Conservation (phyloP, 2,113 vertebrate genomes). For the Epinephelus cyanopodus region DNA sequence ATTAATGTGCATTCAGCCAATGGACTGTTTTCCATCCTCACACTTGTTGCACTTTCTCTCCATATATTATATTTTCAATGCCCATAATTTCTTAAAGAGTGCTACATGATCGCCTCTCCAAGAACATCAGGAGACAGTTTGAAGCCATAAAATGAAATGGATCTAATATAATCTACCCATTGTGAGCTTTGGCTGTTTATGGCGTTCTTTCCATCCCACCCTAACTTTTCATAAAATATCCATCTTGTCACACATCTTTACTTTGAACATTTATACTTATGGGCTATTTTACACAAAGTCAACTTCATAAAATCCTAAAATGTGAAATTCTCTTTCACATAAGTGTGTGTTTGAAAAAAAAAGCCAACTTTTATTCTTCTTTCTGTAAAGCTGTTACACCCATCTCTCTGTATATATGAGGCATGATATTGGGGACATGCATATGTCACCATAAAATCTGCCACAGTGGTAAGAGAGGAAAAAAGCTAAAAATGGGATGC, state of each 20-base stretch:
- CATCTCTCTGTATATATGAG: neutral
- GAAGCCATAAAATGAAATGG: neutral
- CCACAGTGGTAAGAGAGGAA: conserved; percentile 8
- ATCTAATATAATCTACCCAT: neutral
- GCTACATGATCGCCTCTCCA: neutral
- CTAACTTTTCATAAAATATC: conserved; percentile 6
- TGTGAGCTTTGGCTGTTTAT: conserved; percentile 1
- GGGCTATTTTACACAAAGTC: neutral
- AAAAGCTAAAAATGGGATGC: conserved; percentile 12
- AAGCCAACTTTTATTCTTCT: neutral
- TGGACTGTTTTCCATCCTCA: neutral
- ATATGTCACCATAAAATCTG: conserved; percentile 21
- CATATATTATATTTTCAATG: neutral
- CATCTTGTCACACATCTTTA: neutral
- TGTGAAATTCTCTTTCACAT: neutral
- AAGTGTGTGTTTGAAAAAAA: neutral
- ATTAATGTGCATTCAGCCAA: neutral
- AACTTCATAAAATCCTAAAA: neutral
- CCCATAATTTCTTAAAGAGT: neutral
- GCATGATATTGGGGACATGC: neutral
- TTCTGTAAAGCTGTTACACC: neutral
- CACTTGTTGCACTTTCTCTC: neutral
- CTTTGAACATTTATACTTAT: neutral
- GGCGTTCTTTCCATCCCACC: neutral
- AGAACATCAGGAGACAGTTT: conserved; percentile 4